Percentiles rank a stretch among this genome's conserved stretches.
phyloP scores from a whole-genome alignment of 1,140 invertebrate genomes.

The Lordiphosa mommai region DNA sequence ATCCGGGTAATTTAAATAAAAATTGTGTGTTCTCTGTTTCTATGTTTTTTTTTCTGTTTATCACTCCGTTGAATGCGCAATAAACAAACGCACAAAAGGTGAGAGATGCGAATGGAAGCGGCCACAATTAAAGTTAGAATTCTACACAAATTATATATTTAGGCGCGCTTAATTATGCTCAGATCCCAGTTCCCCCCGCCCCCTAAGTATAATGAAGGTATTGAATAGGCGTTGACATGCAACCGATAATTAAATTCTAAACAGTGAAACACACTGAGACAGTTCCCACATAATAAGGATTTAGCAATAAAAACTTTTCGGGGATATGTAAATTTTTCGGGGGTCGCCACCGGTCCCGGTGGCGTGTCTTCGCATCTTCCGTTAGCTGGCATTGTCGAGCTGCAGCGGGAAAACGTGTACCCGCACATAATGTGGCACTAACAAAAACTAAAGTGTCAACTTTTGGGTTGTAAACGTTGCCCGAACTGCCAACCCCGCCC shows the following conservation, averaged over 20 bases:
- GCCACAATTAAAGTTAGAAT: slow-evolving; percentile 60
- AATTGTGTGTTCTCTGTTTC: slow-evolving; percentile 18
- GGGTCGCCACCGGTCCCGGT: slow-evolving; percentile 5
- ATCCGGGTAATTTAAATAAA: slow-evolving; percentile 73
- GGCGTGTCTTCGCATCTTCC: slow-evolving; percentile 66
- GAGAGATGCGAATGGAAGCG: slow-evolving; percentile 3
- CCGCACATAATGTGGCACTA: slow-evolving; percentile 59
- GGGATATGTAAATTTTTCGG: slow-evolving; percentile 53
- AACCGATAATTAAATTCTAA: slow-evolving; percentile 69
- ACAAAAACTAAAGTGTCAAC: slow-evolving; percentile 64
- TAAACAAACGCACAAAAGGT: slow-evolving; percentile 2
- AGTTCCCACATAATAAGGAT: slow-evolving; percentile 73
- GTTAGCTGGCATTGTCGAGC: no score
- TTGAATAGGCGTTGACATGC: slow-evolving; percentile 70
- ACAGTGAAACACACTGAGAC: slow-evolving; percentile 22
- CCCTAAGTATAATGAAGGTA: slow-evolving; percentile 64
- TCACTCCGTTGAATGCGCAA: slow-evolving; percentile 13
- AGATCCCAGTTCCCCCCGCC: slow-evolving; percentile 1
- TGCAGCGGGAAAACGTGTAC: slow-evolving; percentile 55
- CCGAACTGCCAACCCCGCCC: slow-evolving; percentile 11
- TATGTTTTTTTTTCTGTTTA: slow-evolving; percentile 46
- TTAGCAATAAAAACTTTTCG: slow-evolving; percentile 65
- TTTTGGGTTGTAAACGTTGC: slow-evolving; percentile 44
- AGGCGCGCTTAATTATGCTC: slow-evolving; percentile 66
- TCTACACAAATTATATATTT: slow-evolving; percentile 46